These are phyloP conservation scores for Chloroceryle inda DNA, from an alignment of 2,797 vertebrate genomes.

Conservation along the genomic window DNA sequence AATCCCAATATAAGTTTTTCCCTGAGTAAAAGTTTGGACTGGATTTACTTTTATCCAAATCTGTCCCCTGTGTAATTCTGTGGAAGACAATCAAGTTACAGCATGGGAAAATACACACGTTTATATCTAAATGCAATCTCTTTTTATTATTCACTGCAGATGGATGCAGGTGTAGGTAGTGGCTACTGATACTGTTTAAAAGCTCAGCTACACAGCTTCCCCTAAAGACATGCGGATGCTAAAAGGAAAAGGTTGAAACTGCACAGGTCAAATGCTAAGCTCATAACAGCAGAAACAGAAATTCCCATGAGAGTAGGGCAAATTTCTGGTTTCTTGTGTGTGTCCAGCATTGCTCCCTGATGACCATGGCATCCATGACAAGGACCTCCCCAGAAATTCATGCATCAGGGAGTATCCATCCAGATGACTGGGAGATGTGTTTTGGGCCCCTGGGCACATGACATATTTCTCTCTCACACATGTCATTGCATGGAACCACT, in stretches of 20 bases:
- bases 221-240: background rate
- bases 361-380: background rate
- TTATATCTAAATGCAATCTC: background rate
- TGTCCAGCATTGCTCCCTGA: background rate
- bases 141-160: conserved; percentile 43
- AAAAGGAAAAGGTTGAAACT: background rate
- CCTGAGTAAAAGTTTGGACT: conserved; percentile 27
- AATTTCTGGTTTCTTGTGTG: background rate
- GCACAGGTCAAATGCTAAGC: background rate
- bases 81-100: conserved; percentile 44
- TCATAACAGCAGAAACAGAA: background rate
- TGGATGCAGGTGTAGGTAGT: conserved; percentile 30
- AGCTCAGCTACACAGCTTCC: background rate
- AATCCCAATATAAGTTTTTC: background rate
- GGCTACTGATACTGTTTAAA: conserved; percentile 12
- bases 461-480: background rate
- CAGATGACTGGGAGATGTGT: background rate
- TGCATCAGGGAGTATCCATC: background rate
- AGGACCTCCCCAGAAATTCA: background rate
- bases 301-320: background rate
- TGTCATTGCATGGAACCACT: background rate
- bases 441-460: background rate
- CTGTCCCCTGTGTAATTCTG: conserved; percentile 32
- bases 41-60: conserved; percentile 17
- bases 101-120: conserved; percentile 25